Conservation (phyloP, 2,113 vertebrate genomes). For the Dipodomys ordii region DNA sequence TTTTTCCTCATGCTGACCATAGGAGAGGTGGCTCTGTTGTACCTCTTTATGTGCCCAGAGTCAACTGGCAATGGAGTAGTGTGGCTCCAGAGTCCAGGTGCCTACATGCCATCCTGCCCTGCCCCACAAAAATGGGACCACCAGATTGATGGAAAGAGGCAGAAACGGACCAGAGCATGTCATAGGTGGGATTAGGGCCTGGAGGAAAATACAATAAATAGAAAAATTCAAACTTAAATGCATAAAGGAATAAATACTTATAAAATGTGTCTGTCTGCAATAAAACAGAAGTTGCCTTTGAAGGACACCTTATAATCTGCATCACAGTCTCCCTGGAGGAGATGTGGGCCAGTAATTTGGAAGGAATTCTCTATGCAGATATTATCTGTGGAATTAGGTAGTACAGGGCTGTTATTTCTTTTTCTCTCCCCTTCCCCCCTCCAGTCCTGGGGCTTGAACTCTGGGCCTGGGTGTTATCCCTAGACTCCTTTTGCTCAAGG, state of each 20-base stretch:
- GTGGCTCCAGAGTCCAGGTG: background rate
- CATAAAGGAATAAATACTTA: no score
- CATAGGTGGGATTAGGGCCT: background rate
- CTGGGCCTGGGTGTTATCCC: no score
- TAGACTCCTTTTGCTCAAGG: no score
- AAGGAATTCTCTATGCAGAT: background rate
- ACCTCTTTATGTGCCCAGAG: no score
- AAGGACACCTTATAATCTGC: background rate
- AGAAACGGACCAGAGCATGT: no score
- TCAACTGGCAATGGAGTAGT: background rate
- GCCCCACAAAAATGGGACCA: background rate
- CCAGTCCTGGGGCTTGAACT: no score
- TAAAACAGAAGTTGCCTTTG: background rate
- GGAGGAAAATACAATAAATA: background rate
- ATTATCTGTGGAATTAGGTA: background rate
- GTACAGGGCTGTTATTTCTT: background rate
- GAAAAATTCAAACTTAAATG: background rate
- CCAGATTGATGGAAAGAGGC: background rate
- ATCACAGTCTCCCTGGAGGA: background rate
- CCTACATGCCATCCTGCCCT: background rate
- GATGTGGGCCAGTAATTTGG: no score
- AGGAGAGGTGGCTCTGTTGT: no score
- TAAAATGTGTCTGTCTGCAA: background rate
- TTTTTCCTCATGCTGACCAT: background rate
- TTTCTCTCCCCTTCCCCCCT: background rate